Percentiles rank a stretch among this genome's conserved stretches.
These are phyloP conservation scores for Cyclargus thomasi DNA, from an alignment of 1,140 invertebrate genomes.

Conservation along the genomic window DNA sequence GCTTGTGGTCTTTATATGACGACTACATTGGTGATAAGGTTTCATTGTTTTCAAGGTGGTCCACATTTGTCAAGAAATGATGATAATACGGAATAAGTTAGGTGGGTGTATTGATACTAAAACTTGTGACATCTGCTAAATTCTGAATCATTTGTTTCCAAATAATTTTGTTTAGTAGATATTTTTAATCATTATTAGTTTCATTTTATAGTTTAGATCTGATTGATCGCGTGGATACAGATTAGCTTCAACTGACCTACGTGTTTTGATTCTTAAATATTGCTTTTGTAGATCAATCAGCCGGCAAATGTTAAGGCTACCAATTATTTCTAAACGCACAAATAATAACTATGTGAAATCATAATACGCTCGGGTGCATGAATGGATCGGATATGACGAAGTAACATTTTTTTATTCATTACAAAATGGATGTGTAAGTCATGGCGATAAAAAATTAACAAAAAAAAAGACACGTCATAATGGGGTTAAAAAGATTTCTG, in stretches of 20 bases:
- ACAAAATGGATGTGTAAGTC: neutral
- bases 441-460: neutral
- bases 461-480: neutral
- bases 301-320: neutral
- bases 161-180: no score
- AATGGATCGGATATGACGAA: constrained; percentile 20
- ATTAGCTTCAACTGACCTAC: neutral
- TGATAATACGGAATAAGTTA: neutral
- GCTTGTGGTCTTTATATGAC: constrained; percentile 2
- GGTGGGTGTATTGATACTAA: neutral
- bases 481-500: no score
- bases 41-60: constrained; percentile 2
- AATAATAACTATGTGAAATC: constrained; percentile 9
- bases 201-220: no score
- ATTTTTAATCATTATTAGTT: no score
- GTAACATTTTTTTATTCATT: neutral
- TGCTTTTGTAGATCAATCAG: neutral
- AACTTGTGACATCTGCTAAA: neutral
- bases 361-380: constrained; percentile 19
- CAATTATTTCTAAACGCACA: neutral
- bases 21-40: neutral
- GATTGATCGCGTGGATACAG: neutral
- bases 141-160: no score
- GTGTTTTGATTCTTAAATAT: neutral
- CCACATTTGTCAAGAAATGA: neutral